Conservation (phyloP, 2,113 vertebrate species). For the Podilymbus podiceps region DNA sequence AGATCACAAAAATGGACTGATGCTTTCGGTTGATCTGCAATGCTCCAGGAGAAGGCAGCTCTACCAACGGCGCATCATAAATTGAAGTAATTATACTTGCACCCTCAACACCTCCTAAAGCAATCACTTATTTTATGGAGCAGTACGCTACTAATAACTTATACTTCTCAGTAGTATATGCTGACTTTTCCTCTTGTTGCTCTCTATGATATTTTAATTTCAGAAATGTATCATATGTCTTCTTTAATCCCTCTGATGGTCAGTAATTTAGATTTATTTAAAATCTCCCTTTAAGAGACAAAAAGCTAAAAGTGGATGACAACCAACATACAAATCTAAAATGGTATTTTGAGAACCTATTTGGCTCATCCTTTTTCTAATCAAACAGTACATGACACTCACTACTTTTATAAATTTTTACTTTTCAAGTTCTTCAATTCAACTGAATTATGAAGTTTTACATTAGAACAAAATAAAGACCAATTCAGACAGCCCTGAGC, state of each 20-base stretch:
- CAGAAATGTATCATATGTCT: neutral
- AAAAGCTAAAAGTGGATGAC: neutral
- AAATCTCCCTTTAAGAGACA: neutral
- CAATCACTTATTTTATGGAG: neutral
- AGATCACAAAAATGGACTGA: neutral
- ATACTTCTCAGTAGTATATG: neutral
- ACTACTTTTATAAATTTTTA: neutral
- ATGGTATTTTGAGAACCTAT: neutral
- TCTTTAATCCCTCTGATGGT: neutral
- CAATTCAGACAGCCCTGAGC: neutral
- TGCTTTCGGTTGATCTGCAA: neutral
- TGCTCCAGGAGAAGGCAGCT: neutral
- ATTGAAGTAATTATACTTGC: neutral
- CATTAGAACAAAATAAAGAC: constrained; percentile 14
- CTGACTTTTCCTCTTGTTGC: neutral
- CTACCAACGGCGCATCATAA: neutral
- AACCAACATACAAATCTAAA: neutral
- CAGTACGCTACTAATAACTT: neutral
- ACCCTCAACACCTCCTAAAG: neutral
- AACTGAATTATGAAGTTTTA: constrained; percentile 36
- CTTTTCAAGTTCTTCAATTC: constrained; percentile 13
- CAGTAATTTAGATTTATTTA: neutral
- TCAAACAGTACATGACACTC: neutral
- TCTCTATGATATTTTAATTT: neutral
- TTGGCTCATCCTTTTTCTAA: neutral